phyloP scores from a whole-genome alignment of 1,140 invertebrate genomes.

The Leguminivora glycinivorella region DNA sequence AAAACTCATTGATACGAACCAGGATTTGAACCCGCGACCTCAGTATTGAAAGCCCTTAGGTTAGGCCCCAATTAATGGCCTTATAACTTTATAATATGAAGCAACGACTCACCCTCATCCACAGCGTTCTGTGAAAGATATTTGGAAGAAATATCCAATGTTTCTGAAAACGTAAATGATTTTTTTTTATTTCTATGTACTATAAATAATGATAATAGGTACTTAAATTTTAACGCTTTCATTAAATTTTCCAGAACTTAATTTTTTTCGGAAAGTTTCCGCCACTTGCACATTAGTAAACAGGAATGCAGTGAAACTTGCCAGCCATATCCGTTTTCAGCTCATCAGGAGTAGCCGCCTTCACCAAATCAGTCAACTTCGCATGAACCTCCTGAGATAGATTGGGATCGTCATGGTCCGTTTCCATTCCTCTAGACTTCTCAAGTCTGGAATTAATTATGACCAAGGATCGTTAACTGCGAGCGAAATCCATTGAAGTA shows the following conservation, averaged over 20 bases:
- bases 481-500: too few species aligned
- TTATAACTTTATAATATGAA: not conserved
- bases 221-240: too few species aligned
- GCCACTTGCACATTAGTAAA: too few species aligned
- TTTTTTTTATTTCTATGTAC: too few species aligned
- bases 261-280: too few species aligned
- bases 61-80: too few species aligned
- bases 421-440: constrained; percentile 52
- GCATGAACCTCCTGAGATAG: constrained; percentile 55
- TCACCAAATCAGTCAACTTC: constrained; percentile 45
- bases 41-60: too few species aligned
- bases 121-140: constrained; percentile 58
- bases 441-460: constrained; percentile 46
- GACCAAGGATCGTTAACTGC: too few species aligned
- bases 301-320: constrained; percentile 30
- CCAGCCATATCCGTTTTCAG: constrained; percentile 58
- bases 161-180: constrained; percentile 48
- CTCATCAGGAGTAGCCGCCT: constrained; percentile 42
- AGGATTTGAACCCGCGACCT: too few species aligned
- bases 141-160: constrained; percentile 56
- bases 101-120: constrained; percentile 54
- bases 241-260: too few species aligned
- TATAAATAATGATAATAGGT: too few species aligned
- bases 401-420: constrained; percentile 60
- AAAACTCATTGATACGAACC: too few species aligned